phyloP scores from a whole-genome alignment of 2,113 vertebrate genomes.

The Gambusia holbrooki region DNA sequence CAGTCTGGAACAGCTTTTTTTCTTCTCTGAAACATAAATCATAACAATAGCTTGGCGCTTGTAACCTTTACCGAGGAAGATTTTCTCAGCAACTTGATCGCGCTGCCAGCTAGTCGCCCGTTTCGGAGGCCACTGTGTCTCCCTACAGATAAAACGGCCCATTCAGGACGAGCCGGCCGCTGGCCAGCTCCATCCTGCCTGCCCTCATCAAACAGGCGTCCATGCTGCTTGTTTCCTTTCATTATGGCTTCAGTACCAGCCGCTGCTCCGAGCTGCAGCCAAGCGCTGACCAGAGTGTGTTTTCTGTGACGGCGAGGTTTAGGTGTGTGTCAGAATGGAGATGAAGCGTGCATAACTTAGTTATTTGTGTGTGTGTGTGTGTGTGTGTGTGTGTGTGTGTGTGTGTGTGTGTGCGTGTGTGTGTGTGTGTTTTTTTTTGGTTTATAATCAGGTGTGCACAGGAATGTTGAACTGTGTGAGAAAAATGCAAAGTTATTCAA shows the following conservation, averaged over 20 bases:
- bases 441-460: conserved; percentile 19
- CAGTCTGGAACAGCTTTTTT: not conserved
- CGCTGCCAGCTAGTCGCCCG: conserved; percentile 6
- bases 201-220: conserved; percentile 59
- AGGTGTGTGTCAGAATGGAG: not conserved
- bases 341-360: not conserved
- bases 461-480: not conserved
- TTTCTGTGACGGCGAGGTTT: not conserved
- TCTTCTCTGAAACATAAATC: not conserved
- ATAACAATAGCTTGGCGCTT: not conserved
- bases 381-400: not conserved
- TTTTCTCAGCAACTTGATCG: conserved; percentile 31
- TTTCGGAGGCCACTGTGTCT: conserved; percentile 18
- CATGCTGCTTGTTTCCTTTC: conserved; percentile 48
- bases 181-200: conserved; percentile 68
- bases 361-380: not conserved
- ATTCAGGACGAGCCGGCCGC: conserved; percentile 39
- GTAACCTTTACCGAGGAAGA: conserved; percentile 2
- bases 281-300: conserved; percentile 28
- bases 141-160: conserved; percentile 36
- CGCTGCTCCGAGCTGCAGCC: conserved; percentile 5
- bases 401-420: not conserved
- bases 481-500: not conserved
- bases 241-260: conserved; percentile 21
- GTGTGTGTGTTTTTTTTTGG: not conserved